Evolutionary conservation across 2,888 invertebrate genomes (phyloP), one percentile per base, ranked within the genome.

Genomic region (Aleiodes alternator): DNA sequence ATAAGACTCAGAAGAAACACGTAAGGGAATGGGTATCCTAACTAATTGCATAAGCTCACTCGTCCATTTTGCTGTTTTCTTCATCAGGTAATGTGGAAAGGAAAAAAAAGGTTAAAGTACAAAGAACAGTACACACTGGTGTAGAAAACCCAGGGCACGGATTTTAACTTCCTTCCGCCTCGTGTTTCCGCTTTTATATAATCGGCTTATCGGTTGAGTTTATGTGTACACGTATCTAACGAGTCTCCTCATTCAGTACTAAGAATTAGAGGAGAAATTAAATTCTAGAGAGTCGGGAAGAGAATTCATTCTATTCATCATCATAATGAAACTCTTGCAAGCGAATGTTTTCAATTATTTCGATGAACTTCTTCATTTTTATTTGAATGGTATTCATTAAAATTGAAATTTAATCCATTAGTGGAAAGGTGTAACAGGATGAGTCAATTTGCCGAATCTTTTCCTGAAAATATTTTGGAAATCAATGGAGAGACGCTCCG

Each of bases 141-240:
- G 61, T 31, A 50, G 73, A 66, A 68, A 57, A 73, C 56, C 55
- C 43, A 31, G 48, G 43, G 16, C 43, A 57, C 55, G 34, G 73
- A 69, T 71, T 55, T 71, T 34, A 64, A 56, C 55, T 71, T 71
- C 43, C n/a, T 71, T 23, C 56, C 66, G 48, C 51, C 12, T 23
- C 57, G 56, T 50, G 29, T 31, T 23, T 66, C 53, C 57, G 14
- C 48, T 56, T 48, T 9, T 23, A 29, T 23, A 34, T 71, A 75
- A 75, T 64, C 75, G 71, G 75, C 71, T 75, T 71, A 75, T 66
- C 43, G 64, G 61, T 75, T 53, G 38, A 11, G 12, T 75, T 75
- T 69, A 57, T 69, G 57, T 68, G 59, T 57, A 59, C 73, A 73
- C 51, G 73, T 50, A 31, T 29, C 43, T 73, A 73, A 69, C 51